Base-by-base conservation (phyloP, 64 coral and sea anemone species). In the Dendronephthya gigantea region DNA sequence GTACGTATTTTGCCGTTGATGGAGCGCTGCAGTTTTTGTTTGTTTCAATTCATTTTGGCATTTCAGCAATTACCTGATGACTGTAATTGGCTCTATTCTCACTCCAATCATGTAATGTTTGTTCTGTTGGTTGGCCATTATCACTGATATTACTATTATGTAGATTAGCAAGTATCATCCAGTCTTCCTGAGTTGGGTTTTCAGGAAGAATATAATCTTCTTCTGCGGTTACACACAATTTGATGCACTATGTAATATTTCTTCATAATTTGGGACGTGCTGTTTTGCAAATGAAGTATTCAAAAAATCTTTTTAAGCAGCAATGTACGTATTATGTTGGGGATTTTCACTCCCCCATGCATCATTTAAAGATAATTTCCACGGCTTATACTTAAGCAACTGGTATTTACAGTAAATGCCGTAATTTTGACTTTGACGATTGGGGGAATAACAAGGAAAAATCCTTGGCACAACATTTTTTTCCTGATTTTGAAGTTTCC, bases 111-210 rank as follows among this genome's bases (percentile, higher is more conserved):
- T 52, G 13, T 22, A 52, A 16, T 52, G 50, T 22, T 16, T 52
- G 50, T 52, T 12, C 23, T 52, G 1, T 12, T 52, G 50, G 50
- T 22, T 52, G 23, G 50, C 23, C 50, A 52, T 12, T 16, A 1
- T 52, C 23, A 22, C 13, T 16, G 50, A 52, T n/a, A 52, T 8
- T 52, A 52, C 50, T 16, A 1, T 52, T 22, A 52, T 52, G 50
- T 52, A 16, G 50, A 22, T 82, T 87, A 19, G 86, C 68, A 66
- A 87, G 70, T 4, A 87, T 22, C 86, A 87, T 87, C 86, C 68
- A 87, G 49, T 87, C 86, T n/a, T 87, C 86, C 50, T n/a, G n/a
- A n/a, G n/a, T n/a, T n/a, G n/a, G n/a, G n/a, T 49, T 87, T 87
- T 87, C 25, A 76, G 35, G 66, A 49, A 50, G 11, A 30, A 22